Conservation (phyloP, 2,113 vertebrate species). For the Callithrix jacchus region DNA sequence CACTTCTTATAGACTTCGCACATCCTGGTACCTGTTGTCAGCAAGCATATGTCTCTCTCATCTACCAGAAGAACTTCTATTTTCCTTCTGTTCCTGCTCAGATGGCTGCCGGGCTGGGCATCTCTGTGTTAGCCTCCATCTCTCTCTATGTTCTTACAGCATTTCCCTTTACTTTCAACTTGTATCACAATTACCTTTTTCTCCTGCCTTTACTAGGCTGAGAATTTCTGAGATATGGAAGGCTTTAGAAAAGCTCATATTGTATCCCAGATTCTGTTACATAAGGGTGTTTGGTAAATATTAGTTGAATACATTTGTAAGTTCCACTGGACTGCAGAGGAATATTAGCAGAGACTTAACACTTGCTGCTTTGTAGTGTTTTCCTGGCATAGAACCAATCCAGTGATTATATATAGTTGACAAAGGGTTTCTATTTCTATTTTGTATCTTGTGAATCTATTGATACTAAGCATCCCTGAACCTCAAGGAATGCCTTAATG, state of each 20-base stretch:
- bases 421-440: background rate
- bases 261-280: background rate
- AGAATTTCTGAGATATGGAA: background rate
- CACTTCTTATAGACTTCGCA: background rate
- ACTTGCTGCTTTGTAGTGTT: background rate
- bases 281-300: background rate
- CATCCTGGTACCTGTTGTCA: rapidly evolving
- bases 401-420: background rate
- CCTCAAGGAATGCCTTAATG: background rate
- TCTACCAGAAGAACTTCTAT: rapidly evolving
- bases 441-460: background rate
- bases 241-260: background rate
- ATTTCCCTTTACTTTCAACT: rapidly evolving
- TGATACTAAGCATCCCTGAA: background rate
- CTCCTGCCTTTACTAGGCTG: background rate
- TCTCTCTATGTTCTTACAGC: background rate
- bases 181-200: background rate
- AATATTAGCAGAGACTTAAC: background rate
- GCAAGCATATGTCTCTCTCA: background rate
- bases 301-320: background rate
- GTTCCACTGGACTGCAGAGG: background rate
- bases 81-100: background rate
- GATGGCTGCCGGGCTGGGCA: rapidly evolving
- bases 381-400: background rate
- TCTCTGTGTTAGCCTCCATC: background rate